Percentiles rank a stretch among this genome's conserved stretches.
phyloP scores from a whole-genome alignment of 2,888 invertebrate species.

The Lasioglossum lativentre region DNA sequence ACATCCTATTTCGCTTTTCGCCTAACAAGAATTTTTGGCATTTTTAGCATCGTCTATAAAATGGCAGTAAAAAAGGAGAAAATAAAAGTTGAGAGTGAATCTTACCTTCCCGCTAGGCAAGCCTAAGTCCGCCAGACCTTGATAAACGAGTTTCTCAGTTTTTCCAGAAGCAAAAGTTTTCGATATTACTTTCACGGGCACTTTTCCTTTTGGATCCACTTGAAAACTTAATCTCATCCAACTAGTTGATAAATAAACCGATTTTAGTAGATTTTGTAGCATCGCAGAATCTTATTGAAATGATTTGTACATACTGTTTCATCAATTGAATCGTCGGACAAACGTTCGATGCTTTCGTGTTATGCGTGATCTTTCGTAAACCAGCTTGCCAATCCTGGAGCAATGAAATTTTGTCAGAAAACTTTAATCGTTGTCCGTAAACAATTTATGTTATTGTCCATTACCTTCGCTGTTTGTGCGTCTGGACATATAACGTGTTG shows the following conservation, averaged over 20 bases:
- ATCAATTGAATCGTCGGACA: conserved; percentile 97
- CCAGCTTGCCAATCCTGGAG: conserved; percentile 96
- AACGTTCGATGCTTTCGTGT: conserved; percentile 97
- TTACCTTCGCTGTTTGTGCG: conserved; percentile 87
- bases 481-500: conserved; percentile 87
- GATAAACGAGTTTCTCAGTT: conserved; percentile 89
- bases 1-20: not conserved
- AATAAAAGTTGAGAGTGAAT: not conserved
- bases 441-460: not conserved
- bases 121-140: conserved; percentile 88
- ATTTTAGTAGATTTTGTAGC: not conserved
- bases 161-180: conserved; percentile 90
- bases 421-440: not conserved
- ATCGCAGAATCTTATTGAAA: not conserved
- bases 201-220: conserved; percentile 88
- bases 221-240: conserved; percentile 89
- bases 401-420: not conserved
- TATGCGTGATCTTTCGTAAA: conserved; percentile 96
- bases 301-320: conserved; percentile 95
- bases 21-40: not conserved
- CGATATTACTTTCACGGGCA: conserved; percentile 88
- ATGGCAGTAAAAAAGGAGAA: not conserved
- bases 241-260: conserved; percentile 80
- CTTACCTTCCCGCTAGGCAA: conserved; percentile 85
- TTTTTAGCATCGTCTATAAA: not conserved